Evolutionary conservation across 2,797 vertebrate genomes (phyloP), one percentile per base, ranked within the genome.

Genomic region (Enteromius viviparus): DNA sequence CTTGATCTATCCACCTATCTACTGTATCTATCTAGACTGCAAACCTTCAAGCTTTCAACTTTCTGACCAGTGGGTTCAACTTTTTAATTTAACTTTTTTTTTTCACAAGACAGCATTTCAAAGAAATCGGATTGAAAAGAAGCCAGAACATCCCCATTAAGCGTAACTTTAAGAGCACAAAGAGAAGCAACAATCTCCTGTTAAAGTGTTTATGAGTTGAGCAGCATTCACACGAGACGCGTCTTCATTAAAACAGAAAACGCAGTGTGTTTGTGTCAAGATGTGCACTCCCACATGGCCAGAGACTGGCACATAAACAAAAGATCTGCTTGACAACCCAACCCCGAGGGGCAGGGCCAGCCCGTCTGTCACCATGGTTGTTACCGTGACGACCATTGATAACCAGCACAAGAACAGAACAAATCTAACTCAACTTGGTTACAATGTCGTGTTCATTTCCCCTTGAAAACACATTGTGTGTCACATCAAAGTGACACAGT

Each of bases 201-300:
- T 64, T 40, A 82, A 75, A 82, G 14, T 37, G 69, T 81, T 81
- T 64, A 81, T 34, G 60, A 82, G 32, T 32, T 47, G 6, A 11
- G 14, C 34, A 37, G 69, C 65, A 62, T 69, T 69, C 49, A 68
- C 19, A 42, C 62, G 69, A 84, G 51, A 84, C 23, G 17, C 85
- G 55, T 84, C 81, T 81, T 88, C 89, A 92, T 83, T 83, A 86
- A 45, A 91, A 90, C 87, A 76, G 69, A 84, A 90, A 85, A 82
- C 55, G 23, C 65, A 76, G 29, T 79, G 62, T 83, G 58, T 89
- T 72, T 69, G 29, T 64, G 60, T 65, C 37, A 71, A 47, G 34
- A 4, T 21, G 45, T 51, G 53, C n/a, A 64, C 49, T 80, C 37
- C 84, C 87, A 80, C 76, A 83, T 60, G 85, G 86, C 87, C 74